Percentiles rank a stretch among this genome's conserved stretches.
Conservation (phyloP, 2,888 invertebrate genomes). For the Oxyteleia sp. region DNA sequence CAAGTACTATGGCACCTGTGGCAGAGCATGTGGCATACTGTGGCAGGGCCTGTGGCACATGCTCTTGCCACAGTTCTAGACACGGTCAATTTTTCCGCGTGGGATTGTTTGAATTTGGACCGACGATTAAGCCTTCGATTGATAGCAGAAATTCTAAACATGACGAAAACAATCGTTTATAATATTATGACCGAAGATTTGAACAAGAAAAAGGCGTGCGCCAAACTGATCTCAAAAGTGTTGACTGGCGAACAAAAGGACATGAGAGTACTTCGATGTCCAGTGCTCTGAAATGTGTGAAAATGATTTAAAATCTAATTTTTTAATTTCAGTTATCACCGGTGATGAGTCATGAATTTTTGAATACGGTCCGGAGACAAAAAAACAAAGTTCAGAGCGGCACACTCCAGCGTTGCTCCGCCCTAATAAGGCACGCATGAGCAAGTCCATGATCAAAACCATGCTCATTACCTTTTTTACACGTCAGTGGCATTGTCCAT, state of each 20-base stretch:
- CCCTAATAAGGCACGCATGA: conserved; percentile 19
- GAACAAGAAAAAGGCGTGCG: conserved; percentile 49
- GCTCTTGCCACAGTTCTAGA: too few relatives aligned
- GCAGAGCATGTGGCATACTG: too few relatives aligned
- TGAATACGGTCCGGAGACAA: conserved; percentile 70
- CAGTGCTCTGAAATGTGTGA: conserved; percentile 42
- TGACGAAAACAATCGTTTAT: neutral
- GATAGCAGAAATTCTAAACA: conserved; percentile 28
- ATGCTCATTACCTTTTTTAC: conserved; percentile 10
- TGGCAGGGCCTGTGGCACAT: too few relatives aligned
- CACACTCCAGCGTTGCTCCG: neutral
- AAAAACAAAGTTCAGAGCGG: conserved; percentile 1
- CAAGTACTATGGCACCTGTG: too few relatives aligned
- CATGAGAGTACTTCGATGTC: conserved; percentile 51
- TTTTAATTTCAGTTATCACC: conserved; percentile 69
- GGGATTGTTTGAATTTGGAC: neutral
- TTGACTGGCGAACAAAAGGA: conserved; percentile 63
- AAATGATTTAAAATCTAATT: conserved; percentile 7
- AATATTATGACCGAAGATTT: conserved; percentile 7
- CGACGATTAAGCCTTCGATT: conserved; percentile 53
- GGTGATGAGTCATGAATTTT: conserved; percentile 76
- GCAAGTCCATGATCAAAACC: conserved; percentile 2
- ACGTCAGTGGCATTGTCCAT: too few relatives aligned
- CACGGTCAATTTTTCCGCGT: too few relatives aligned
- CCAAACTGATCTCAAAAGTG: conserved; percentile 71